phyloP scores from a whole-genome alignment of 2,113 vertebrate genomes.

The Cathartes aura region DNA sequence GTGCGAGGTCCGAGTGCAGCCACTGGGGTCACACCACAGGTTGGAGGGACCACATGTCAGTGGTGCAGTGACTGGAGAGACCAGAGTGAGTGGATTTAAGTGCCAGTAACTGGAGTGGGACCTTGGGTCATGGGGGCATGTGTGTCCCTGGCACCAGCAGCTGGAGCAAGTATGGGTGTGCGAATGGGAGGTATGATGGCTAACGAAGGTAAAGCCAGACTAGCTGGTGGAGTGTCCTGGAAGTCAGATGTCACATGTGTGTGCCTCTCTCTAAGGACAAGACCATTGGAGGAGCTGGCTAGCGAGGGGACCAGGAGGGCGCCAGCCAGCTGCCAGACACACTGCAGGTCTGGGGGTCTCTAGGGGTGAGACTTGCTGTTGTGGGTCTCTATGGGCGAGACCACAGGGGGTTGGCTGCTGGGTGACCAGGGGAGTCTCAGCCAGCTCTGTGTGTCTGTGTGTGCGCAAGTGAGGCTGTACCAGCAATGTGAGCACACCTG shows the following conservation, averaged over 20 bases:
- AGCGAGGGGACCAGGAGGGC: neutral
- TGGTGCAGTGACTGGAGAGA: neutral
- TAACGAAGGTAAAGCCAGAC: neutral
- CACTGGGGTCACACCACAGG: fast-evolving
- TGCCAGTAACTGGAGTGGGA: neutral
- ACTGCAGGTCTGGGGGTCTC: neutral
- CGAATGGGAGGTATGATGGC: no score
- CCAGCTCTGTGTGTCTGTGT: neutral
- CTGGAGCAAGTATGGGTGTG: neutral
- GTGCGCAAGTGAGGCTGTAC: neutral
- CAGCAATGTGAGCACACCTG: fast-evolving
- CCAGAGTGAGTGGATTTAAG: neutral
- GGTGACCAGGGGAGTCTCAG: no score
- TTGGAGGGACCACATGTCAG: fast-evolving
- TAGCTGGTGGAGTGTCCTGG: neutral
- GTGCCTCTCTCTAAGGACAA: neutral
- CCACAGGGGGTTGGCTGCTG: neutral
- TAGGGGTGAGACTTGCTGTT: neutral
- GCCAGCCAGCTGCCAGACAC: neutral
- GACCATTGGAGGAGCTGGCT: neutral
- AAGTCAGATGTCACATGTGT: neutral
- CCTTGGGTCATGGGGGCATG: neutral
- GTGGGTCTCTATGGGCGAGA: neutral
- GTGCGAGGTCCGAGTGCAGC: neutral
- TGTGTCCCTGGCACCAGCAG: neutral